phyloP scores from a whole-genome alignment of 2,113 vertebrate genomes.

The Orycteropus afer region DNA sequence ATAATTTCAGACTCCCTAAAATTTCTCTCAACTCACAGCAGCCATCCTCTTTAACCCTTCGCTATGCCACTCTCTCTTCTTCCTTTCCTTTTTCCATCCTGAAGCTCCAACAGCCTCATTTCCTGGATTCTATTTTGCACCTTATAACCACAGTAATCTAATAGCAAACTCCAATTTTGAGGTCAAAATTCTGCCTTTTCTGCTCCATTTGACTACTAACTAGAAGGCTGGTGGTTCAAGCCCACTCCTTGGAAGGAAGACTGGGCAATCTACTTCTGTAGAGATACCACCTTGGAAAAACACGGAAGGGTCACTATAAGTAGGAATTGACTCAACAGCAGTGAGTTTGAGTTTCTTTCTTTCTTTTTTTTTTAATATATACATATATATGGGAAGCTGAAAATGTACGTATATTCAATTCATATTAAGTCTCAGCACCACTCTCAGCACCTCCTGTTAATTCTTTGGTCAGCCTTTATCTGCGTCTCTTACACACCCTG shows the following conservation, averaged over 20 bases:
- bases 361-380: no score
- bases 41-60: not conserved
- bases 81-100: not conserved
- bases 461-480: not conserved
- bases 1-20: not conserved
- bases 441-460: not conserved
- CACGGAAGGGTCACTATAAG: no score
- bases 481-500: not conserved
- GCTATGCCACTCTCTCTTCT: rapidly evolving
- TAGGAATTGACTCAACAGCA: no score
- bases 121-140: not conserved
- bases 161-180: not conserved
- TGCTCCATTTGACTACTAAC: no score
- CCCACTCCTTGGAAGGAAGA: no score
- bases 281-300: no score
- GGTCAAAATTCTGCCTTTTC: not conserved
- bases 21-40: not conserved
- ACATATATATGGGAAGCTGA: not conserved
- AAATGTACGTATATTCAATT: not conserved
- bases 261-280: no score
- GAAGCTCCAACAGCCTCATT: not conserved
- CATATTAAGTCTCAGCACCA: not conserved
- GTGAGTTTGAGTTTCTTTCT: no score
- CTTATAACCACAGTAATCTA: not conserved
- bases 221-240: no score